Evolutionary conservation across 1,140 invertebrate species (phyloP), one percentile per base, ranked within the genome.

Genomic region (Polyergus mexicanus): DNA sequence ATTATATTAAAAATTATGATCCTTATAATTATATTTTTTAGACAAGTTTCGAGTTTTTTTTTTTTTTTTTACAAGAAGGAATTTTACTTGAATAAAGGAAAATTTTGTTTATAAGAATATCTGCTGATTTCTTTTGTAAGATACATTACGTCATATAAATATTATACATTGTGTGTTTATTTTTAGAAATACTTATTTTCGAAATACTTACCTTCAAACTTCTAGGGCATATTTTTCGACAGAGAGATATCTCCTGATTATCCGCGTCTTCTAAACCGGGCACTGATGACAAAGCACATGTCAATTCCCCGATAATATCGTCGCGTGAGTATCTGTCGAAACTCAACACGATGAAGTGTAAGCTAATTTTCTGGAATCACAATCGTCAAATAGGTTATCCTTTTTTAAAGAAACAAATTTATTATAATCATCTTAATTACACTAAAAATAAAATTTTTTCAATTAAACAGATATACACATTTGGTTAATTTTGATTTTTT

Each of bases 301-400:
- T 97, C n/a, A 99, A 98, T 95, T 99, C 99, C 22, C 99, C 99
- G 80, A 99, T 99, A 78, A 99, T 98, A 92, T 99, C 98, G 93
- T 99, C 99, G 25, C 99, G 96, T 41, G 98, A 99, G 94, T 99
- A 99, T 93, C 99, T 97, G 95, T 99, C 99, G 94, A 99, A 99
- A 94, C 98, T 99, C 86, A 99, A 96, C 4, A 99, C 97, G 41
- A 99, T 98, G 93, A 99, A 99, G 95, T 99, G 98, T 25, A 99
- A 95, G 19, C 98, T 98, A 91, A 98, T 98, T 92, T 96, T 97
- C 94, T 98, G 95, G 11, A 94, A 95, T 91, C 19, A 58, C 78
- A 92, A 77, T 71, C 54, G 51, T 41, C 7, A 22, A 38, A 22
- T 32, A 22, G 19, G 4, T 83, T 51, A 51, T 0, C 3, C 10